Evolutionary conservation across 2,797 vertebrate genomes (phyloP).

Genomic region (Urocyon cinereoargenteus): DNA sequence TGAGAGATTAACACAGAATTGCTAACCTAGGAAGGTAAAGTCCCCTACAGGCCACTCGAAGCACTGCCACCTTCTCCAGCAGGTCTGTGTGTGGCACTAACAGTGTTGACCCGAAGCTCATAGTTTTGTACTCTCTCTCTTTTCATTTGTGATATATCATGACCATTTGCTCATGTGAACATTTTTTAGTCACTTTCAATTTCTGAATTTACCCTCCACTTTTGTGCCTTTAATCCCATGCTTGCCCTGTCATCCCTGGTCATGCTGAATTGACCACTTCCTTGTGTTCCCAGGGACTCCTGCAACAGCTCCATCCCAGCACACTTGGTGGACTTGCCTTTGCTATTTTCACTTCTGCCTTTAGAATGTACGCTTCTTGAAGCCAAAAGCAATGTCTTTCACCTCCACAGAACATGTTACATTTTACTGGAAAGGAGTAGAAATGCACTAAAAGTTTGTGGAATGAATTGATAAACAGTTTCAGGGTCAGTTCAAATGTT

Average conservation of each 20-base stretch:
- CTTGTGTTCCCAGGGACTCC: background rate
- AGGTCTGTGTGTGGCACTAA: background rate
- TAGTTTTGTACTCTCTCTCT: background rate
- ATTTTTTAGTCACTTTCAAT: background rate
- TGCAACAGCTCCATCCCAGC: background rate
- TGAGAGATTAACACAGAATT: background rate
- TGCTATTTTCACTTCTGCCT: background rate
- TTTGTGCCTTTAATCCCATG: background rate
- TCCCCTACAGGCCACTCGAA: background rate
- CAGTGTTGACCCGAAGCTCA: background rate
- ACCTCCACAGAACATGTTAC: background rate
- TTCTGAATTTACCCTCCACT: background rate
- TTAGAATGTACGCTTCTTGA: background rate
- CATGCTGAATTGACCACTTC: background rate
- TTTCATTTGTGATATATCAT: background rate
- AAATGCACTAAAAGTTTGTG: background rate
- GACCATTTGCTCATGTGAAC: background rate
- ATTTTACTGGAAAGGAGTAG: background rate
- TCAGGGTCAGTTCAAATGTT: background rate
- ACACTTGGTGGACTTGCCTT: background rate
- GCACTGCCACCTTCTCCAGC: too few relatives aligned
- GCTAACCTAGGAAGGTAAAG: background rate
- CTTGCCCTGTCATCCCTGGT: background rate
- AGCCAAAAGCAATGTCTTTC: background rate
- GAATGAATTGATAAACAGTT: background rate